phyloP scores from a whole-genome alignment of 1,140 invertebrate species.

The Drosophila ficusphila region DNA sequence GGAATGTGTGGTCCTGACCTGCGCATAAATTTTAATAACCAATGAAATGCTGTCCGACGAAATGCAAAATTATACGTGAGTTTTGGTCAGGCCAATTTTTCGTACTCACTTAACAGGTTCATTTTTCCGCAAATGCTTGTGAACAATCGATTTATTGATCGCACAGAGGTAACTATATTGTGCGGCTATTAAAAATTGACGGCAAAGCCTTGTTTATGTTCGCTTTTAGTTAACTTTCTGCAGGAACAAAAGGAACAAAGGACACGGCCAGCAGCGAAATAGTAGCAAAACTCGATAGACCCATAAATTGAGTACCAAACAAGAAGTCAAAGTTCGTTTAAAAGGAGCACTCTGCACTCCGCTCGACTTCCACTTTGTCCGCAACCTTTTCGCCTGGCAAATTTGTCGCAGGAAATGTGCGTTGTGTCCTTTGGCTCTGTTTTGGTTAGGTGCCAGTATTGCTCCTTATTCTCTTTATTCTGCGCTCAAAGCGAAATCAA shows the following conservation, averaged over 20 bases:
- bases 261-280: neutral
- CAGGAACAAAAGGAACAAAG: neutral
- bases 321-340: conserved; percentile 76
- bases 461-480: conserved; percentile 54
- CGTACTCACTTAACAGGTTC: conserved; percentile 42
- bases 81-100: conserved; percentile 47
- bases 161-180: conserved; percentile 58
- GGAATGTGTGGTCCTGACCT: conserved; percentile 60
- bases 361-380: conserved; percentile 12
- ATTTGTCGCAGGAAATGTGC: conserved; percentile 81
- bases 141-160: conserved; percentile 35
- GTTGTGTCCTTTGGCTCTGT: conserved; percentile 52
- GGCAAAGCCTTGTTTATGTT: conserved; percentile 72
- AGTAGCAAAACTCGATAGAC: conserved; percentile 72
- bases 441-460: conserved; percentile 49
- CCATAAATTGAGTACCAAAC: conserved; percentile 76
- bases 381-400: conserved; percentile 61
- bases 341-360: conserved; percentile 43
- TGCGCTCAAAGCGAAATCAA: conserved; percentile 75
- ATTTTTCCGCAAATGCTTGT: conserved; percentile 26
- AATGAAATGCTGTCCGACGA: conserved; percentile 62
- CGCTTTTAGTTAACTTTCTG: conserved; percentile 72
- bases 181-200: conserved; percentile 71
- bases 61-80: conserved; percentile 44
- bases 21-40: conserved; percentile 78